Evolutionary conservation across 2,797 vertebrate genomes (phyloP), one percentile per base, ranked within the genome.

Genomic region (Typhlichthys subterraneus): DNA sequence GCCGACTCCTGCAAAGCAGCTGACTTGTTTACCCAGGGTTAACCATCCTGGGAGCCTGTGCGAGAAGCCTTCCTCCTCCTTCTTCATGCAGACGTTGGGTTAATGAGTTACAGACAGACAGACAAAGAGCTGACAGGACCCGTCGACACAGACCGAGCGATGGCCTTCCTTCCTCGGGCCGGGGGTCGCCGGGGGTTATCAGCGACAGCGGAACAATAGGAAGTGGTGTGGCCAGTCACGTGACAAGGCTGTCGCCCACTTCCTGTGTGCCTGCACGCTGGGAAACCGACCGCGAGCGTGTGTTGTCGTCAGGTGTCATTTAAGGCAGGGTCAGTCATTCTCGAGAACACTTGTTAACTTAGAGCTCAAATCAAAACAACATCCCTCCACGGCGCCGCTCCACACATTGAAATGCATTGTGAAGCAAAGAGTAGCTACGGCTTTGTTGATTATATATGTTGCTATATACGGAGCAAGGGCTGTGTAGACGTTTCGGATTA

Each of bases 51-150:
- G 3, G 73, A 84, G 76, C 51, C 67, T 57, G 69, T 81, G 87
- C 87, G 83, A 87, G 77, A 64, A 75, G 79, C 12, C 59, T 45
- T 85, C 80, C 83, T 90, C 89, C 87, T 87, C 84, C 72, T 57
- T 4, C 23, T 29, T 75, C 68, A 17, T 9, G 73, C 72, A 71
- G 83, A 89, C 87, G 84, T 52, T 12, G 61, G 62, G 90, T 94
- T 93, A 94, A 94, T 94, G 87, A 93, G 87, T 93, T 91, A 91
- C 85, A 76, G 63, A 72, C 78, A 77, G 63, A 72, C 78, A 77
- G 85, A 92, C 91, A 93, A 93, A 92, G 84, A 82, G 65, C 77
- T 80, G 88, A 90, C 84, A 79, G 84, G 71, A 29, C 74, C 76
- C 57, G 53, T 65, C 67, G 67, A 77, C 85, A 76, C 83, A 87